phyloP scores from a whole-genome alignment of 2,888 invertebrate genomes.

The Agrochola circellaris region DNA sequence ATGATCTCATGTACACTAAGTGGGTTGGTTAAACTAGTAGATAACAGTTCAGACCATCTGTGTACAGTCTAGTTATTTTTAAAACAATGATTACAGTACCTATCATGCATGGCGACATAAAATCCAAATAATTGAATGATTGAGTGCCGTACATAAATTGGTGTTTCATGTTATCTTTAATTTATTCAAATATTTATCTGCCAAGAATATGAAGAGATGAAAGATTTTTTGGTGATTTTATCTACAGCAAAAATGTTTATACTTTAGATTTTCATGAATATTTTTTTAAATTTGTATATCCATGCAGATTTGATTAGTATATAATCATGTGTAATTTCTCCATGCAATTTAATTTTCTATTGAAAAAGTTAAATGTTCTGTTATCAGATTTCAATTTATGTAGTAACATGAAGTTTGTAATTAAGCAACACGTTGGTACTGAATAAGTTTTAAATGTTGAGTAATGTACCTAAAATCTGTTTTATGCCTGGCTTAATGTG shows the following conservation, averaged over 20 bases:
- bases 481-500: not conserved
- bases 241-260: not conserved
- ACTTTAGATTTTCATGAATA: not conserved
- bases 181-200: not conserved
- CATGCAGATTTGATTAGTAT: not conserved
- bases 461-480: not conserved
- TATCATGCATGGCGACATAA: not conserved
- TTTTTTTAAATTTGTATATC: not conserved
- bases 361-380: not conserved
- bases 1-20: constrained; percentile 71
- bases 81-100: constrained; percentile 2
- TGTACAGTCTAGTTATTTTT: constrained; percentile 48
- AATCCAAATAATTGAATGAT: not conserved
- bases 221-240: not conserved
- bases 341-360: constrained; percentile 7
- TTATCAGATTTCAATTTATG: constrained; percentile 36
- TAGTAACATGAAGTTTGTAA: not conserved
- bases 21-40: constrained; percentile 72
- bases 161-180: not conserved
- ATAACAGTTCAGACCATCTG: constrained; percentile 52
- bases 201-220: not conserved
- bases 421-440: not conserved
- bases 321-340: constrained; percentile 9
- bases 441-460: not conserved
- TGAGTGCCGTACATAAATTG: not conserved